Evolutionary conservation across 2,797 vertebrate genomes (phyloP).

Genomic region (Tapera naevia): DNA sequence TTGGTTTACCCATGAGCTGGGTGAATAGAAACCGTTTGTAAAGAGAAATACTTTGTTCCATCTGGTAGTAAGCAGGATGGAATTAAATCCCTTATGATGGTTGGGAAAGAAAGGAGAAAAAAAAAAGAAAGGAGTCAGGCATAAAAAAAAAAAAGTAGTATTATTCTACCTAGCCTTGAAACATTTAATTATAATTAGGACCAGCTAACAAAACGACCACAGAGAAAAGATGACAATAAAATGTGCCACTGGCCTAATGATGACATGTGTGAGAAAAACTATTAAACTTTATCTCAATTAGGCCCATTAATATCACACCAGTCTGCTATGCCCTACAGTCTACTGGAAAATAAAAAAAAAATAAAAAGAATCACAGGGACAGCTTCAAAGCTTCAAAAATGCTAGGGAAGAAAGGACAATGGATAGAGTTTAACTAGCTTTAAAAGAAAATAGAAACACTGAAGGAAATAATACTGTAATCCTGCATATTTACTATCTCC

Average conservation of each 20-base stretch:
- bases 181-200: constrained; percentile 59
- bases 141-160: not conserved
- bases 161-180: not conserved
- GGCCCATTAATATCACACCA: constrained; percentile 41
- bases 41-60: not conserved
- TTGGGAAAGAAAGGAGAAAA: rapidly evolving
- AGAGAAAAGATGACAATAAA: constrained; percentile 30
- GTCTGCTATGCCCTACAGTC: constrained; percentile 21
- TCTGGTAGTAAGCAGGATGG: not conserved
- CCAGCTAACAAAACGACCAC: not conserved
- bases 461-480: not conserved
- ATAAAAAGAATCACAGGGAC: not conserved
- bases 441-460: not conserved
- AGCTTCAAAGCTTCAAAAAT: constrained; percentile 27
- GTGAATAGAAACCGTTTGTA: not conserved
- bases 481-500: not conserved
- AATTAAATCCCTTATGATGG: not conserved
- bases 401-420: not conserved
- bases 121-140: not conserved
- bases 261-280: constrained; percentile 37
- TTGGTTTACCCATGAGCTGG: not conserved
- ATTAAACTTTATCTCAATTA: constrained; percentile 62
- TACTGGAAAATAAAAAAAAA: not conserved
- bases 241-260: constrained; percentile 36
- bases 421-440: not conserved